Evolutionary conservation across 2,888 invertebrate genomes (phyloP).

Genomic region (Nycteola revayana): DNA sequence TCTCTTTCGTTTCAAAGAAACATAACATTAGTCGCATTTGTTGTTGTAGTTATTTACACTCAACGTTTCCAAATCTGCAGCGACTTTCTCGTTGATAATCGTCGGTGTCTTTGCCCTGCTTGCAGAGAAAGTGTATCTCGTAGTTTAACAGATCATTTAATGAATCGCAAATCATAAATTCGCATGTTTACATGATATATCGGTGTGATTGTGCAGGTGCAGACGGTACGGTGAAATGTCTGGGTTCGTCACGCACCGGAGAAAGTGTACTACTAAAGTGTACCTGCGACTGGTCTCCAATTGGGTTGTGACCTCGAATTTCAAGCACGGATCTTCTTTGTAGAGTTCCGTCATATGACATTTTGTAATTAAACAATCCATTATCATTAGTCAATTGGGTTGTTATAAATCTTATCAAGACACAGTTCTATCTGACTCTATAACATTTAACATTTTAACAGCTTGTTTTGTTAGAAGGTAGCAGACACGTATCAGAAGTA

Average conservation of each 20-base stretch:
- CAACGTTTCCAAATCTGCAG: too few species aligned
- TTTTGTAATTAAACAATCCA: slow-evolving; percentile 16
- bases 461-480: too few species aligned
- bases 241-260: slow-evolving; percentile 71
- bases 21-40: slow-evolving; percentile 10
- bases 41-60: slow-evolving; percentile 10
- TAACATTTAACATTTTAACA: too few species aligned
- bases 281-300: slow-evolving; percentile 73
- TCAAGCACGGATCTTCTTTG: slow-evolving; percentile 56
- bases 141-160: slow-evolving; percentile 46
- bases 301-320: slow-evolving; percentile 78
- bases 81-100: not conserved
- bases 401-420: too few species aligned
- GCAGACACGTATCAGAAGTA: too few species aligned
- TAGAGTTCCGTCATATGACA: slow-evolving; percentile 31
- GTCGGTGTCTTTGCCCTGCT: slow-evolving; percentile 33
- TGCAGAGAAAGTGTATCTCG: slow-evolving; percentile 45
- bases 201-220: slow-evolving; percentile 41
- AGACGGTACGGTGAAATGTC: slow-evolving; percentile 62
- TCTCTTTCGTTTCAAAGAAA: slow-evolving; percentile 27
- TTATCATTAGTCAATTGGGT: too few species aligned
- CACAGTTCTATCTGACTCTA: too few species aligned
- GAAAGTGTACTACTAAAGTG: slow-evolving; percentile 77
- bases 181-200: slow-evolving; percentile 37
- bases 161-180: slow-evolving; percentile 44